A percentile compares a stretch with the other conserved stretches of the same genome.
These are phyloP conservation scores for Galeopterus variegatus DNA, from an alignment of 2,113 vertebrate genomes.

Conservation along the genomic window DNA sequence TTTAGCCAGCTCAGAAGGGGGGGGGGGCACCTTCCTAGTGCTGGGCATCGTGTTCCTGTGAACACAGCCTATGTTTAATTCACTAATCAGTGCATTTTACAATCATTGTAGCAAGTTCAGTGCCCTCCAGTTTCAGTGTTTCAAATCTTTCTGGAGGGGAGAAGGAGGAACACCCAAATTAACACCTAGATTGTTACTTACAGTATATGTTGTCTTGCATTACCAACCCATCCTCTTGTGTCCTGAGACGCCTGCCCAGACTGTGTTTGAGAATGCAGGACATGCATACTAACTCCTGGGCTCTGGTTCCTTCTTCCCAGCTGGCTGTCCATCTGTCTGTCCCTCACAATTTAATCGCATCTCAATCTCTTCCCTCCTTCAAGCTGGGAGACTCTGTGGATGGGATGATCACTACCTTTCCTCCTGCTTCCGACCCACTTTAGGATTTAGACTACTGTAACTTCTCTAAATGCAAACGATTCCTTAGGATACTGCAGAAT, in stretches of 20 bases:
- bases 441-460: neutral
- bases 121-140: neutral
- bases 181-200: rapidly evolving
- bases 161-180: neutral
- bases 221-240: neutral
- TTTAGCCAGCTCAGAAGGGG: neutral
- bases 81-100: neutral
- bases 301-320: neutral
- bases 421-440: neutral
- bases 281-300: too few species aligned
- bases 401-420: too few species aligned
- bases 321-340: neutral
- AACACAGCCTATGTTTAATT: neutral
- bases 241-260: neutral
- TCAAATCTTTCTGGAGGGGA: neutral
- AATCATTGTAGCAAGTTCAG: neutral
- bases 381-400: neutral
- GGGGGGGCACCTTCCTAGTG: too few species aligned
- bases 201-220: neutral
- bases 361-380: neutral
- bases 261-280: neutral
- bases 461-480: neutral
- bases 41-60: neutral
- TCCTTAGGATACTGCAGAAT: neutral
- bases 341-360: neutral